Conservation (phyloP, 1,140 invertebrate species). For the Nilaparvata lugens region DNA sequence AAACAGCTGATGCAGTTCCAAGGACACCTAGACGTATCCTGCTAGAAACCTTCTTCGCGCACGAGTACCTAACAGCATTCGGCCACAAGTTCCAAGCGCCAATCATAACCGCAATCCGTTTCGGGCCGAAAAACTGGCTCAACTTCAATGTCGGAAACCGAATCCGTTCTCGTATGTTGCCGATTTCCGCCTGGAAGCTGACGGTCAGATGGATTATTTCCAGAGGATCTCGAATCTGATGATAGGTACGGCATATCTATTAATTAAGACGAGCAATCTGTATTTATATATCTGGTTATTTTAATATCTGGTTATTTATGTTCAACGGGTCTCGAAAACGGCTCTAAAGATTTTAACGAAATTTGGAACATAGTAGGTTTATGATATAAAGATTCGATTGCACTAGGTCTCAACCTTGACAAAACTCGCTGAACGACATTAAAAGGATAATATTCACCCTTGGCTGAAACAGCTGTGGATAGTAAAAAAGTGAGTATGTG, state of each 20-base stretch:
- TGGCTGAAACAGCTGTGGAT: too few species aligned
- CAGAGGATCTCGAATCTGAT: neutral
- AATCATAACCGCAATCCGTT: neutral
- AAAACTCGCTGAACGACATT: too few species aligned
- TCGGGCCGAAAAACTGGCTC: neutral
- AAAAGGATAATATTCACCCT: too few species aligned
- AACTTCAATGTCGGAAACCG: neutral
- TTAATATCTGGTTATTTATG: too few species aligned
- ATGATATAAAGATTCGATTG: too few species aligned
- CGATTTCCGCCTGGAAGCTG: neutral
- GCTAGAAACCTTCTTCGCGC: neutral
- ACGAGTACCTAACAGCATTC: neutral
- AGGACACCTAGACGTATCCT: neutral
- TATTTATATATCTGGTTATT: too few species aligned
- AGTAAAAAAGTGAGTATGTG: too few species aligned
- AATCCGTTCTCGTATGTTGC: neutral
- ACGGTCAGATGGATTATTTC: neutral
- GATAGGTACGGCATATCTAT: neutral
- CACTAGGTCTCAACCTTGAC: too few species aligned
- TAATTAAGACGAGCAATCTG: too few species aligned
- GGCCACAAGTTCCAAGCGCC: neutral
- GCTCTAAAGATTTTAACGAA: too few species aligned
- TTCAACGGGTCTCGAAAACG: too few species aligned
- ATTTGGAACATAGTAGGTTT: too few species aligned
- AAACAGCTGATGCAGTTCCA: neutral